Percentiles rank a stretch among this genome's conserved stretches.
phyloP scores from a whole-genome alignment of 2,797 vertebrate genomes.

The Myotis myotis region DNA sequence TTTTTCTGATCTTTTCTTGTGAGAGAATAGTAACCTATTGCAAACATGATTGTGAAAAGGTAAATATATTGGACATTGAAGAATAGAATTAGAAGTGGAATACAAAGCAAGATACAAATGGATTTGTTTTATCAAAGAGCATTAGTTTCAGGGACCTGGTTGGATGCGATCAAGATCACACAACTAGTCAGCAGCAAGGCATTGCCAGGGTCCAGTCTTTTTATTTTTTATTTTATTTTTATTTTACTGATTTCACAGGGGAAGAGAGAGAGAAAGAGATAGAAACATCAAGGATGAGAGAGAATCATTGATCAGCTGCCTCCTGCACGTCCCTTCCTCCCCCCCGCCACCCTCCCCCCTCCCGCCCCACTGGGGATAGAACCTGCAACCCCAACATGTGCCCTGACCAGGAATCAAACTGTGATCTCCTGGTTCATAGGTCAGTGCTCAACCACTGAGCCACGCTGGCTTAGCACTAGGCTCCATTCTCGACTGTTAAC shows the following conservation, averaged over 20 bases:
- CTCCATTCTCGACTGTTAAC: rapidly evolving
- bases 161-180: not conserved
- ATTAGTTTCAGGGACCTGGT: not conserved
- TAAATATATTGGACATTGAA: not conserved
- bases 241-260: too few species aligned
- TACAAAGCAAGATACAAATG: not conserved
- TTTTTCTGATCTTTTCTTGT: not conserved
- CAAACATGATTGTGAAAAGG: not conserved
- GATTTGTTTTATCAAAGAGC: not conserved
- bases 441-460: too few species aligned
- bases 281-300: too few species aligned
- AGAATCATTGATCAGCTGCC: too few species aligned
- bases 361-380: too few species aligned
- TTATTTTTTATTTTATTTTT: too few species aligned
- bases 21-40: not conserved
- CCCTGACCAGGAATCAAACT: too few species aligned
- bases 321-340: too few species aligned
- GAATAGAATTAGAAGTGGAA: not conserved
- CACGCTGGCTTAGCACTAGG: not conserved
- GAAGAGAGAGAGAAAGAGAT: too few species aligned
- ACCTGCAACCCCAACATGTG: too few species aligned
- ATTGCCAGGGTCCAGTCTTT: not conserved
- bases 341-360: rapidly evolving
- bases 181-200: not conserved
- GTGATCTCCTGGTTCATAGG: too few species aligned